Evolutionary conservation across 2,113 vertebrate species (phyloP).

Genomic region (Lamprologus speciosus): DNA sequence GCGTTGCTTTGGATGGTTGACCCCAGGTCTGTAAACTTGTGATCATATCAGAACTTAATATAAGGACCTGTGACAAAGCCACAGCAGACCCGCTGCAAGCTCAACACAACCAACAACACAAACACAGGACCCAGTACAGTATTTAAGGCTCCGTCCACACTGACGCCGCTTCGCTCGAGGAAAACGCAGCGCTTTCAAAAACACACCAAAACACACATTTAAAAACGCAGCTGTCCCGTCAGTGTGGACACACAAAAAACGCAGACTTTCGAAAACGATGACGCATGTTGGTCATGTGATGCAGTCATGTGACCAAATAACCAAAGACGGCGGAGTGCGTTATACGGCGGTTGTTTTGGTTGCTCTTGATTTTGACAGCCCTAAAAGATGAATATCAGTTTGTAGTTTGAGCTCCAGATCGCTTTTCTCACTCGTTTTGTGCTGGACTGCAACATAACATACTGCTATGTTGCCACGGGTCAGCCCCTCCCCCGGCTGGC

Average conservation of each 20-base stretch:
- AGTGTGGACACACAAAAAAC: accelerated
- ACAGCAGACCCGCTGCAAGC: not conserved
- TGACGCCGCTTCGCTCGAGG: not conserved
- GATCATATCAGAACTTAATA: not conserved
- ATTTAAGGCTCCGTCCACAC: not conserved
- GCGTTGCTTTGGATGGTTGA: not conserved
- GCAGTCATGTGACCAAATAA: not conserved
- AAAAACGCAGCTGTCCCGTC: accelerated
- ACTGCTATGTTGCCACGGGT: not conserved
- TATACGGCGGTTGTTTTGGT: not conserved
- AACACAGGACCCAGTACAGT: not conserved
- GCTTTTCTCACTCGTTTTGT: not conserved
- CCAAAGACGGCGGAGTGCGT: not conserved
- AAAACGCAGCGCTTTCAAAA: not conserved
- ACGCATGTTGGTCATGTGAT: not conserved
- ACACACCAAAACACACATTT: not conserved
- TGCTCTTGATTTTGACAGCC: not conserved
- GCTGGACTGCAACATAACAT: accelerated
- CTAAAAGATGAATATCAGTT: not conserved
- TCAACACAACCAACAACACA: not conserved
- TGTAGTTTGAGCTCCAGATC: not conserved
- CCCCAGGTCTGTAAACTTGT: not conserved
- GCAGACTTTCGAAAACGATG: not conserved
- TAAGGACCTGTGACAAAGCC: not conserved
- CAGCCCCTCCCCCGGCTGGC: accelerated